A percentile compares a stretch with the other conserved stretches of the same genome.
phyloP scores from a whole-genome alignment of 2,113 vertebrate species.

The Emydocephalus ijimae region DNA sequence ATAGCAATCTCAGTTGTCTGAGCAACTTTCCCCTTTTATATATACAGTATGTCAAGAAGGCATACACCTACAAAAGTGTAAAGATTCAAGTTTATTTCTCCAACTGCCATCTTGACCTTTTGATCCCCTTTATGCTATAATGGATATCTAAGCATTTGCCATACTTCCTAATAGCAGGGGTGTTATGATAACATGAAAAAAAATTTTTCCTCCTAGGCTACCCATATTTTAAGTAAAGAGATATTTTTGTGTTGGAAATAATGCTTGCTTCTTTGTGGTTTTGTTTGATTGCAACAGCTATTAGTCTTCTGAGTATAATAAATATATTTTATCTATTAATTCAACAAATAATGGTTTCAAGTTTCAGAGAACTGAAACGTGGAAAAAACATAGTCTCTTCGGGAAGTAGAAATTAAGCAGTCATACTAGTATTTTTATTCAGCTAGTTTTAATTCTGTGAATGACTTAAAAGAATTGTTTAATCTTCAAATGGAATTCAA shows the following conservation, averaged over 20 bases:
- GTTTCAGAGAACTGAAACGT: not conserved
- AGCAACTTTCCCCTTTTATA: not conserved
- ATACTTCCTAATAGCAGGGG: not conserved
- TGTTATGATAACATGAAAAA: not conserved
- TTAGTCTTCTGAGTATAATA: not conserved
- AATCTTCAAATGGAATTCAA: not conserved
- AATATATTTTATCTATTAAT: not conserved
- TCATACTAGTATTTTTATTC: not conserved
- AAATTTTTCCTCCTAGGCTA: not conserved
- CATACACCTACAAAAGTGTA: not conserved
- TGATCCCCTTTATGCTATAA: not conserved
- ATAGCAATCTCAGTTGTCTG: not conserved
- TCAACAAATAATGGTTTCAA: not conserved
- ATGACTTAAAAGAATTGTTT: not conserved
- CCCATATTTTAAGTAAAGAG: slow-evolving; percentile 11
- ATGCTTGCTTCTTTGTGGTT: not conserved
- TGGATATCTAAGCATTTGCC: not conserved
- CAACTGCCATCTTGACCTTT: not conserved
- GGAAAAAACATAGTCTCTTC: not conserved
- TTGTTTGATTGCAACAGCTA: not conserved
- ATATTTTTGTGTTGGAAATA: not conserved
- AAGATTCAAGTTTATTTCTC: not conserved
- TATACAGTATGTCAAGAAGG: not conserved
- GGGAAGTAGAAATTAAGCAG: not conserved
- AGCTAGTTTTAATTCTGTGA: not conserved